Base-by-base conservation (phyloP, 2,888 invertebrate genomes). In the Nymphalis urticae region DNA sequence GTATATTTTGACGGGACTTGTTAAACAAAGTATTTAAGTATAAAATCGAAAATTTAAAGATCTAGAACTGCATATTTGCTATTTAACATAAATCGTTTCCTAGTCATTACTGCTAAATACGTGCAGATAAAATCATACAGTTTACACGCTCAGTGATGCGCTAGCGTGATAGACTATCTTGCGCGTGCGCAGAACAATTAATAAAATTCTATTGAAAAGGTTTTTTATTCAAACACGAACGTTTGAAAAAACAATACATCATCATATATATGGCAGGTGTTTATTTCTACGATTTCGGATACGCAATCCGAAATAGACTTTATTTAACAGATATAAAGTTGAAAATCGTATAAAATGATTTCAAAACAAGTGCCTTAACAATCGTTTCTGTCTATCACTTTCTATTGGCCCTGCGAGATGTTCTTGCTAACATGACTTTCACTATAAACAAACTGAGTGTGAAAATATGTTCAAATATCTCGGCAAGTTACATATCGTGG, bases 121-220 rank as follows among this genome's bases (percentile, higher is more conserved):
- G 54, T 36, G 73, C 70, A 68, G 75, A 66, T 69, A 70, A 67
- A 51, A 71, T 73, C 76, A 62, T 72, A 42, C 13, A 75, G 75
- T 84, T 87, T 85, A 82, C 82, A 86, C 76, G 86, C 82, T 85
- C 77, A 53, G 72, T 80, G 80, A 78, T 80, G 84, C 86, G 76
- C 77, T 75, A 75, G 78, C 71, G 76, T 69, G 75, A 76, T 77
- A 32, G 56, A 32, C 50, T 17, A 56, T 56, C 56, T 6, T 32
- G 56, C 56, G 56, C 56, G n/a, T 56, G 32, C 24, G 54, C 17
- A 0, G 51, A 24, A 27, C 53, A 53, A 53, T 56, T 56, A 56
- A 32, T 2, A 27, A 27, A 16, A 32, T n/a, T 17, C 0, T n/a
- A 32, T 32, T 42, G 42, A 42, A 13, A 13, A 13, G 10, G 42